phyloP scores from a whole-genome alignment of 2,113 vertebrate species.

The Hirundichthys speculiger region DNA sequence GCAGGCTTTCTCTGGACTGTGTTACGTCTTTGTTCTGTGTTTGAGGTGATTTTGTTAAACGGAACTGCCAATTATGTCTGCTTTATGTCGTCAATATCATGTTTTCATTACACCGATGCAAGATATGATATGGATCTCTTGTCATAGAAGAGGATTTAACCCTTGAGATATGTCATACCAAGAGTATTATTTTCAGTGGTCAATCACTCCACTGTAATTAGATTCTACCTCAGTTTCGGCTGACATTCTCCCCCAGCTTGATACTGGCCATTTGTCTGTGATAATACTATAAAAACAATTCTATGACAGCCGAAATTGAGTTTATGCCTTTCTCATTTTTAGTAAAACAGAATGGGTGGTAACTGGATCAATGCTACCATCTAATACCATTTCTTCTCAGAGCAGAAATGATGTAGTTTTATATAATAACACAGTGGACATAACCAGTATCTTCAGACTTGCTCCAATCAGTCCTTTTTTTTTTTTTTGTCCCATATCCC shows the following conservation, averaged over 20 bases:
- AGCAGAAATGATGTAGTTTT: conserved; percentile 58
- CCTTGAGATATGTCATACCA: conserved; percentile 58
- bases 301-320: conserved; percentile 69
- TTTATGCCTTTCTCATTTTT: conserved; percentile 72
- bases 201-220: conserved; percentile 61
- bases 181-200: conserved; percentile 72
- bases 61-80: conserved; percentile 70
- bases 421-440: conserved; percentile 48
- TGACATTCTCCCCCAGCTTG: conserved; percentile 52
- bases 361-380: conserved; percentile 63
- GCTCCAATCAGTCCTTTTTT: conserved; percentile 36
- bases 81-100: conserved; percentile 78
- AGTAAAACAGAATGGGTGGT: conserved; percentile 65
- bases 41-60: conserved; percentile 49
- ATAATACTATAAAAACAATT: conserved; percentile 74
- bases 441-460: conserved; percentile 47
- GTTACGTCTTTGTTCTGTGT: conserved; percentile 34
- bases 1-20: background rate
- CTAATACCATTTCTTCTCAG: conserved; percentile 58
- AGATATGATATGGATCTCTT: conserved; percentile 70
- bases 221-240: conserved; percentile 61
- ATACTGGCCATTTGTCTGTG: conserved; percentile 69
- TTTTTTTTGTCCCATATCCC: background rate
- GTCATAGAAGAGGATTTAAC: conserved; percentile 54
- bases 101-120: conserved; percentile 75